phyloP scores from a whole-genome alignment of 2,113 vertebrate species.

The Microtus richardsoni region DNA sequence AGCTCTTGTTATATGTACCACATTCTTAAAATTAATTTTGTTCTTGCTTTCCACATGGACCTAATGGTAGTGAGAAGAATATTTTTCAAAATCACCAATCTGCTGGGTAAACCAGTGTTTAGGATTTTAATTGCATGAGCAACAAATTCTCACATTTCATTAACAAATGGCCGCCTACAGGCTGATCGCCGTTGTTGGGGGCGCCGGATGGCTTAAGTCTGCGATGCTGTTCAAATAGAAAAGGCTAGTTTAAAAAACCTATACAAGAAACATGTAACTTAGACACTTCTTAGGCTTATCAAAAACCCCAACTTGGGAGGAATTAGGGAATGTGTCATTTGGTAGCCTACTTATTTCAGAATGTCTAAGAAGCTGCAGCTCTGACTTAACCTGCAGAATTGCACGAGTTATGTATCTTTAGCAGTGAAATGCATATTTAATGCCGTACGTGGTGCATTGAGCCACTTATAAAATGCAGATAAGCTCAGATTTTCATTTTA shows the following conservation, averaged over 20 bases:
- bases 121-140: constrained; percentile 52
- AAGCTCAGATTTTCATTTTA: constrained; percentile 70
- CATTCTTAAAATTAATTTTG: constrained; percentile 47
- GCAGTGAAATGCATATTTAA: constrained; percentile 72
- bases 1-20: neutral
- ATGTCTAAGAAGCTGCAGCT: constrained; percentile 48
- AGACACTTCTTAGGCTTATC: constrained; percentile 69
- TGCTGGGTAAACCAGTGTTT: constrained; percentile 30
- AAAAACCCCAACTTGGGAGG: constrained; percentile 66
- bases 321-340: constrained; percentile 71
- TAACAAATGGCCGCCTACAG: constrained; percentile 3
- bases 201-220: neutral
- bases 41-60: constrained; percentile 25
- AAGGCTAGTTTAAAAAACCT: constrained; percentile 61
- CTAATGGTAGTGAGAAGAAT: constrained; percentile 7
- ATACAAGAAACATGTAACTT: constrained; percentile 53
- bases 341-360: constrained; percentile 44
- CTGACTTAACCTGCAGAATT: constrained; percentile 67
- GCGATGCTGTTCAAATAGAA: constrained; percentile 20
- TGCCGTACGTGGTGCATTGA: constrained; percentile 24
- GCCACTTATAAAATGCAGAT: constrained; percentile 72
- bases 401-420: constrained; percentile 62
- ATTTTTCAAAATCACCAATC: constrained; percentile 47
- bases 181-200: constrained; percentile 14
- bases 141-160: constrained; percentile 34